A percentile compares a stretch with the other conserved stretches of the same genome.
Evolutionary conservation across 2,113 vertebrate genomes (phyloP).

Genomic region (Anolis carolinensis): DNA sequence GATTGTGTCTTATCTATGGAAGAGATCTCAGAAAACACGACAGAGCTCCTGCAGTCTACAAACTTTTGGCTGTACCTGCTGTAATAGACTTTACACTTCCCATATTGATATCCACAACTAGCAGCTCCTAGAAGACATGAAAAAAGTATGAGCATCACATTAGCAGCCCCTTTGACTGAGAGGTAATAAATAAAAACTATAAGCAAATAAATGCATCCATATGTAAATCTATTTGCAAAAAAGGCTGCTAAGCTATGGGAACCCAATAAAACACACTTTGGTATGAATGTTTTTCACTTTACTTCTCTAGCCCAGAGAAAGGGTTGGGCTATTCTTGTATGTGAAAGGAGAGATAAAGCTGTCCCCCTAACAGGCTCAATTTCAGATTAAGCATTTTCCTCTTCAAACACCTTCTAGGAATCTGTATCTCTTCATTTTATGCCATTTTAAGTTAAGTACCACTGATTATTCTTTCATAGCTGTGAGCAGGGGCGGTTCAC

Average conservation of each 20-base stretch:
- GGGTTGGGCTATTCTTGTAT: background rate
- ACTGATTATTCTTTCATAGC: background rate
- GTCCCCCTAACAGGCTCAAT: background rate
- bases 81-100: conserved; percentile 74
- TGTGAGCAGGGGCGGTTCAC: no score
- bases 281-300: background rate
- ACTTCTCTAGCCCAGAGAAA: background rate
- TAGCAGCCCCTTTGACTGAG: no score
- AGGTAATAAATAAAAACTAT: no score
- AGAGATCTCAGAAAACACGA: background rate
- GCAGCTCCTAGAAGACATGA: conserved; percentile 70
- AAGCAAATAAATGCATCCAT: no score
- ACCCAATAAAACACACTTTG: background rate
- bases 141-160: background rate
- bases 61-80: conserved; percentile 65
- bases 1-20: background rate
- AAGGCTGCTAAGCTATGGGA: background rate
- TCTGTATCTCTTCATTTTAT: background rate
- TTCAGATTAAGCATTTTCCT: background rate
- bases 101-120: conserved; percentile 77
- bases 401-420: no score
- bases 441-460: background rate
- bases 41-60: background rate
- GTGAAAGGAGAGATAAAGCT: background rate
- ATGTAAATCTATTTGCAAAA: background rate